Base-by-base conservation (phyloP, 37 sponge, comb jelly and placozoan species). In the Diacarnus erythraeanus region DNA sequence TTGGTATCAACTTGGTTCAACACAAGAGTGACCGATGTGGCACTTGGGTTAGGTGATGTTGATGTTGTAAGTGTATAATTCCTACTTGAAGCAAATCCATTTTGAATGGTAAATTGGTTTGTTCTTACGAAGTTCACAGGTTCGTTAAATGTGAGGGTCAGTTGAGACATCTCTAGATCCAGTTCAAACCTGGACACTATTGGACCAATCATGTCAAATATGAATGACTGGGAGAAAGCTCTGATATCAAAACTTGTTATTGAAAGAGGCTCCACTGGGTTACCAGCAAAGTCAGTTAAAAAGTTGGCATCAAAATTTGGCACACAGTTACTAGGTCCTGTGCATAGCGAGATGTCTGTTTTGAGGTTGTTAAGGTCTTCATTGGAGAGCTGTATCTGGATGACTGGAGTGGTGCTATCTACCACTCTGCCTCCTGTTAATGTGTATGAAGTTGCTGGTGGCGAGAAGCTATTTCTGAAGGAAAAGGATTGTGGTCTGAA, bases 271-370 rank as follows among this genome's bases (percentile, higher is more conserved):
- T 74, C 42, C 23, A 87, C 88, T 64, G 35, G 41, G 75, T 96
- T 96, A 4, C 94, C 97, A 76, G 94, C 94, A 80, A 86, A 89
- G 77, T 96, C 97, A n/a, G 91, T 89, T 9, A 82, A 47, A 51
- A 96, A 93, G 26, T 33, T 74, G 33, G 61, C 33, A 44, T 43
- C 57, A 58, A 89, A 83, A 21, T 57, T 38, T 22, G 94, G 74
- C 23, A 78, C 36, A 70, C 96, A 95, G 69, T 29, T 79, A 29
- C 69, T 42, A 8, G 42, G 21, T 22, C 27, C 17, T 10, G 47
- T 51, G 42, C 97, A 96, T 2, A 96, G 56, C 18, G 29, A 30
- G 27, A 26, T 3, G 3, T 80, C 78, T 9, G 34, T 57, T 56
- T 96, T 96, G 64, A 96, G 72, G 38, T 57, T 77, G 72, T 93